Conservation (phyloP, 35 echinoderm and acorn worm genomes). For the Apostichopus parvimensis region DNA sequence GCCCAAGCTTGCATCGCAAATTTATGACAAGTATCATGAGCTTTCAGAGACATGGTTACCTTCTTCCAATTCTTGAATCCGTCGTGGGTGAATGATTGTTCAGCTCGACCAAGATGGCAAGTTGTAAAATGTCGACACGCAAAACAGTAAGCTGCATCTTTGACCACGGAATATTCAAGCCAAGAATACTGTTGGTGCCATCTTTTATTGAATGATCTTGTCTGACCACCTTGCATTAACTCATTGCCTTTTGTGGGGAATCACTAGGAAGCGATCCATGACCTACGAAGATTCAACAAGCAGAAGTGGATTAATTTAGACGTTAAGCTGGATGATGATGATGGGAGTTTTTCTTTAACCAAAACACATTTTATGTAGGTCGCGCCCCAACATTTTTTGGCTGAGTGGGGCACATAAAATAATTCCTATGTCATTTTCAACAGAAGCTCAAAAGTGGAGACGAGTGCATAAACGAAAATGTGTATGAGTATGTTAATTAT, state of each 20-base stretch:
- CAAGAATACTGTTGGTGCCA: slow-evolving; percentile 44
- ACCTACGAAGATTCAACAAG: not conserved
- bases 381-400: not conserved
- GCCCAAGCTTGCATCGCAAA: slow-evolving; percentile 44
- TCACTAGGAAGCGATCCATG: slow-evolving; percentile 44
- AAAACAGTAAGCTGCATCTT: slow-evolving; percentile 48
- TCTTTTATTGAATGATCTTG: slow-evolving; percentile 42
- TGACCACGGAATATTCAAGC: slow-evolving; percentile 53
- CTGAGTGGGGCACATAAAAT: not conserved
- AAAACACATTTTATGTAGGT: not conserved
- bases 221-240: slow-evolving; percentile 39
- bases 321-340: not conserved
- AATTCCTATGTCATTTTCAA: too few species aligned
- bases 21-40: slow-evolving; percentile 51
- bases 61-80: slow-evolving; percentile 54
- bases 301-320: not conserved
- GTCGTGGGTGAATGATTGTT: slow-evolving; percentile 41
- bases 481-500: not conserved
- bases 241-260: slow-evolving; percentile 43
- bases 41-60: slow-evolving; percentile 45
- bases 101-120: slow-evolving; percentile 27
- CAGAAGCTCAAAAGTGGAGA: too few species aligned
- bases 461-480: too few species aligned
- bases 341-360: not conserved
- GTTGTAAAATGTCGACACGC: slow-evolving; percentile 46